Evolutionary conservation across 2,113 vertebrate species (phyloP).

Genomic region (Myanophis thanlyinensis): DNA sequence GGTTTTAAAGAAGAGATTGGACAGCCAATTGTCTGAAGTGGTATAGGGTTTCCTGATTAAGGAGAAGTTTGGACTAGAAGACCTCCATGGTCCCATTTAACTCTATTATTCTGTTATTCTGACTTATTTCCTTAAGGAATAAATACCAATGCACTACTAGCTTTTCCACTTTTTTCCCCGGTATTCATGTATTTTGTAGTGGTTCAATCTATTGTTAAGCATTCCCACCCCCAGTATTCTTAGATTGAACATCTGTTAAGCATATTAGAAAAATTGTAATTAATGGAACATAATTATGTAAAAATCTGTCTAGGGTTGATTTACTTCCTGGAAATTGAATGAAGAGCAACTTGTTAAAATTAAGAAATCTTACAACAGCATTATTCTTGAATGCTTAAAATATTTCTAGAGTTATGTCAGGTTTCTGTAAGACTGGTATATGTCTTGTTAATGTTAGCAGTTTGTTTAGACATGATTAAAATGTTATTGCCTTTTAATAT

Average conservation of each 20-base stretch:
- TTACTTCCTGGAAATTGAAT: slow-evolving; percentile 46
- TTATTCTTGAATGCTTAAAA: slow-evolving; percentile 62
- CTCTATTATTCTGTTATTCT: neutral
- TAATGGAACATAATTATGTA: slow-evolving; percentile 28
- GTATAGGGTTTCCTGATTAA: neutral
- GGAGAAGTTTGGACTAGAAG: neutral
- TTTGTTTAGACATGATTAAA: slow-evolving; percentile 61
- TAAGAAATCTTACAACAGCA: slow-evolving; percentile 50
- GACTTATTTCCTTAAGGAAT: neutral
- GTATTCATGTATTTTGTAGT: neutral
- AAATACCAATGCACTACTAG: neutral
- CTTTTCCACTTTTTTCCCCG: neutral
- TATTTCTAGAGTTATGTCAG: slow-evolving; percentile 61
- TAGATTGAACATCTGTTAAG: neutral
- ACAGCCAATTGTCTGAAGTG: neutral
- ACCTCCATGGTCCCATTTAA: neutral
- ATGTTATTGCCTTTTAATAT: slow-evolving; percentile 62
- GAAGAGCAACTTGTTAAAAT: slow-evolving; percentile 56
- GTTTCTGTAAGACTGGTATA: slow-evolving; percentile 56
- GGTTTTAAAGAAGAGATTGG: neutral
- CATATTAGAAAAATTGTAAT: slow-evolving; percentile 25
- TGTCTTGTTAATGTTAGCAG: slow-evolving; percentile 59
- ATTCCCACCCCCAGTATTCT: neutral
- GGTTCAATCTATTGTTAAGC: neutral
- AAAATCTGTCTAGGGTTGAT: slow-evolving; percentile 41